Evolutionary conservation across 2,888 invertebrate genomes (phyloP).

Genomic region (Bellardia pandia): DNA sequence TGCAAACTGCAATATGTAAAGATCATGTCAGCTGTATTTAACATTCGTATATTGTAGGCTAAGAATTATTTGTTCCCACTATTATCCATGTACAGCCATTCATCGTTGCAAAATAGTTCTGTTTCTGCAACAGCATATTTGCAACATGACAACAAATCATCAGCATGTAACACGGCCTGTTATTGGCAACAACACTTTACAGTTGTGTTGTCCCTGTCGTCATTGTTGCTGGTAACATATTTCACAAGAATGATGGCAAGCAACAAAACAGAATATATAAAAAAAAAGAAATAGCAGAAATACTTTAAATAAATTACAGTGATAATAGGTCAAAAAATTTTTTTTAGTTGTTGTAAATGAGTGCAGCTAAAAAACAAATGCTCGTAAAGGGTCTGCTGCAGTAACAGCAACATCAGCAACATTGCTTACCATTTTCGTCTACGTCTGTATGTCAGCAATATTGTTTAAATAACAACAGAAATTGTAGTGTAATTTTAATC

Average conservation of each 20-base stretch:
- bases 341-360: conserved; percentile 61
- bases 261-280: not conserved
- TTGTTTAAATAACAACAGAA: conserved; percentile 40
- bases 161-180: conserved; percentile 55
- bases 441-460: conserved; percentile 10
- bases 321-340: conserved; percentile 72
- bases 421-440: conserved; percentile 5
- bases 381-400: conserved; percentile 55
- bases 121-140: conserved; percentile 34
- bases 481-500: conserved; percentile 40
- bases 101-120: not conserved
- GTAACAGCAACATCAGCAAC: conserved; percentile 1
- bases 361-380: conserved; percentile 38
- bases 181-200: conserved; percentile 32
- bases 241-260: conserved; percentile 43
- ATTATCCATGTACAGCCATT: not conserved
- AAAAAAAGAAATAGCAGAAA: conserved; percentile 20
- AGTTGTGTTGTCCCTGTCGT: conserved; percentile 28
- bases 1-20: not conserved
- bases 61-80: conserved; percentile 46
- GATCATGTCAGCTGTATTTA: conserved; percentile 34
- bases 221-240: conserved; percentile 48
- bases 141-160: conserved; percentile 67
- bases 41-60: conserved; percentile 11
- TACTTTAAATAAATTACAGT: conserved; percentile 71